Percentiles rank a stretch among this genome's conserved stretches.
These are phyloP conservation scores for Drusus annulatus DNA, from an alignment of 1,140 invertebrate species.

Conservation along the genomic window DNA sequence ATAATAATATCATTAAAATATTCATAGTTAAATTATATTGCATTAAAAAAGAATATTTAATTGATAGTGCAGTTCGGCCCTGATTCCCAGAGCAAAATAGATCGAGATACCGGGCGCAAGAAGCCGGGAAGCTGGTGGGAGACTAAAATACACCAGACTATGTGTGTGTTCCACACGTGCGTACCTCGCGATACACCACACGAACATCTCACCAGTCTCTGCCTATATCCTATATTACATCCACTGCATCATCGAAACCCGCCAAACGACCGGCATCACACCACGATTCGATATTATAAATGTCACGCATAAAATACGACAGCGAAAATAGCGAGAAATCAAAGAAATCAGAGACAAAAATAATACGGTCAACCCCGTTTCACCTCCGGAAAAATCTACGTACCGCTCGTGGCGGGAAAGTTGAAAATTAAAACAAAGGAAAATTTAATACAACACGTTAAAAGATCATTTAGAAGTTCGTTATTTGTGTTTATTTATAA, in stretches of 20 bases:
- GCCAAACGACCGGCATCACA: background rate
- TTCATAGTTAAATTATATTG: too few relatives aligned
- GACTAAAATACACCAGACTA: constrained; percentile 33
- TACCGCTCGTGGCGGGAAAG: background rate
- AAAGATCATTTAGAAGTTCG: too few relatives aligned
- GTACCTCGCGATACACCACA: background rate
- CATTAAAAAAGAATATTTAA: too few relatives aligned
- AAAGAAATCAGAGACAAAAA: background rate
- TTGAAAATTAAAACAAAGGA: background rate
- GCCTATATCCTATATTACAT: too few relatives aligned
- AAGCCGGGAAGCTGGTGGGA: constrained; percentile 20
- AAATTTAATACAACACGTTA: background rate
- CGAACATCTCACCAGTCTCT: too few relatives aligned
- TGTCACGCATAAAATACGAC: background rate
- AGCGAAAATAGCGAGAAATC: constrained; percentile 1
- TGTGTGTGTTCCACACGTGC: constrained; percentile 18
- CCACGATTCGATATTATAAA: constrained; percentile 9
- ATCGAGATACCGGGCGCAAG: constrained; percentile 31
- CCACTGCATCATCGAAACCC: background rate
- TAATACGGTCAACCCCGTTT: background rate
- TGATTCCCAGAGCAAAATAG: constrained; percentile 41
- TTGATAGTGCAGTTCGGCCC: background rate
- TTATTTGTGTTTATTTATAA: constrained; percentile 16
- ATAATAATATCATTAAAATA: too few relatives aligned
- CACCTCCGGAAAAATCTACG: background rate